Evolutionary conservation across 2,797 vertebrate species (phyloP), one percentile per base, ranked within the genome.

Genomic region (Rhincodon typus): DNA sequence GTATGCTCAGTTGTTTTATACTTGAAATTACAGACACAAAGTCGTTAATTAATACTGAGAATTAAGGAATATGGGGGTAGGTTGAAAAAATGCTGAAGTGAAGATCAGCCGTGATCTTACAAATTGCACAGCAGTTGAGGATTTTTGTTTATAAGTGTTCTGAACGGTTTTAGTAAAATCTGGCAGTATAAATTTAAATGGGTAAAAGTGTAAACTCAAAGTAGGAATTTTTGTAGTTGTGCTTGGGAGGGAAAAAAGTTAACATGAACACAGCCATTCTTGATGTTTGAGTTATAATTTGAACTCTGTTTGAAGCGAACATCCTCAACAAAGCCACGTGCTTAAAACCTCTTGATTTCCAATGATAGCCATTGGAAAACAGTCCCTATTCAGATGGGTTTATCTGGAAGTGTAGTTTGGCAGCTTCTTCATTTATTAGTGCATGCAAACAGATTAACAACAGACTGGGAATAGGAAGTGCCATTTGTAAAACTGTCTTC

Each of bases 401-500:
- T 34, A 74, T 50, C 15, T 77, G 27, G 25, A 25, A 94, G 13
- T 57, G 19, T 53, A 27, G 67, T 13, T 72, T 94, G 94, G 27
- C 25, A 74, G 1, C 34, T 94, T 4, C 69, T 74, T 77, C 50
- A 95, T 53, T 53, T 57, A 53, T 72, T 77, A 95, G 70, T 50
- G 38, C 46, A 34, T 74, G 46, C 74, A 95, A 34, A 95, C 46
- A 57, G 90, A 94, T 57, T n/a, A 2, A 53, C 53, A 38, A 94
- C 19, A 70, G 21, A 42, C 34, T n/a, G n/a, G 66, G 1, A 88
- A 57, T 88, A n/a, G 17, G 69, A 90, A 53, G 34, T 93, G 13
- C 38, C 19, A 27, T 93, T 93, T 93, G 2, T 69, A 53, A 95
- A 72, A 94, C 4, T 95, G 72, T 77, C 72, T 95, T 77, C 94